A percentile compares a stretch with the other conserved stretches of the same genome.
Conservation (phyloP, 2,113 vertebrate genomes). For the Acrocephalus kingi region DNA sequence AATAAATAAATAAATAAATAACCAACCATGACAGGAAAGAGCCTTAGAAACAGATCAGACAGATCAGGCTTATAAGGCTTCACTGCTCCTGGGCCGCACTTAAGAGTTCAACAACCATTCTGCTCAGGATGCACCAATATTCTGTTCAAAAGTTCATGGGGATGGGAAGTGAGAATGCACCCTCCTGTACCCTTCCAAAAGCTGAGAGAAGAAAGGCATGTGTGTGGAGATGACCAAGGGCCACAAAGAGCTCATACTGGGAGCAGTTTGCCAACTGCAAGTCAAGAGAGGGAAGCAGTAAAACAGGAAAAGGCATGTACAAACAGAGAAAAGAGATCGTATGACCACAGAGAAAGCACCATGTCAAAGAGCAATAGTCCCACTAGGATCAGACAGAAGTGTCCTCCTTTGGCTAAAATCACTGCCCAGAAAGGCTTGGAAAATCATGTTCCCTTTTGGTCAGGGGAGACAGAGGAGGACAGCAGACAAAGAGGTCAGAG, state of each 20-base stretch:
- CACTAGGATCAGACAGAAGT: background rate
- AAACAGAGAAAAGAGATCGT: background rate
- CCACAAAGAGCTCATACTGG: rapidly evolving
- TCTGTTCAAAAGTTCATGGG: background rate
- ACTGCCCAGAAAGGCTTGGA: background rate
- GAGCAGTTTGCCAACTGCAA: background rate
- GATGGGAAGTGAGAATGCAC: background rate
- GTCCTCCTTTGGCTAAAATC: background rate
- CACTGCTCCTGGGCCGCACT: background rate
- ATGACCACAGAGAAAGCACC: background rate
- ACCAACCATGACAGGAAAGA: background rate
- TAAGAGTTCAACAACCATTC: background rate
- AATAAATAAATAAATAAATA: background rate
- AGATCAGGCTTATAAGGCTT: background rate
- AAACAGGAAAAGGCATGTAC: background rate
- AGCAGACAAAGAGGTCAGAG: background rate
- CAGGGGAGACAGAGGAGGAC: rapidly evolving
- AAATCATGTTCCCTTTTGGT: background rate
- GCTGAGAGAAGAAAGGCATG: background rate
- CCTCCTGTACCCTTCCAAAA: background rate
- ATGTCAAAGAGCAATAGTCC: background rate
- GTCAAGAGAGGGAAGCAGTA: background rate
- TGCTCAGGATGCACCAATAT: background rate
- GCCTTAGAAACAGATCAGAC: background rate
- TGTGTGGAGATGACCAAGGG: background rate